phyloP scores from a whole-genome alignment of 2,888 invertebrate genomes.

The Cyaniris semiargus region DNA sequence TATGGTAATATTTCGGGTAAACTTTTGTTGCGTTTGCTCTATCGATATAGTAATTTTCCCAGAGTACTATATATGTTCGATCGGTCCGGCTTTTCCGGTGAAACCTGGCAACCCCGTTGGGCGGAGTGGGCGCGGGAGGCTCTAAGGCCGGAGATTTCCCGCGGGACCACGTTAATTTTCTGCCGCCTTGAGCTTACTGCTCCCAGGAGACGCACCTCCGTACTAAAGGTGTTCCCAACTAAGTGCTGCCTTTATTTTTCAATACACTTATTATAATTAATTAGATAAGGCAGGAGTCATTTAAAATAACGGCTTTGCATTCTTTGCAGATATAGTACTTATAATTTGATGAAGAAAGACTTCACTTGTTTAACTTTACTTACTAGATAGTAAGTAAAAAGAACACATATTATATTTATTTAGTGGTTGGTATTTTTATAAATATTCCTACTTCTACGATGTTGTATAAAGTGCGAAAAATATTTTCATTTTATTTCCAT shows the following conservation, averaged over 20 bases:
- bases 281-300: not conserved
- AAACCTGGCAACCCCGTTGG: conserved; percentile 57
- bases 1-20: too few relatives aligned
- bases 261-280: conserved; percentile 20
- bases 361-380: not conserved
- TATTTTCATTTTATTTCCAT: not conserved
- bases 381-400: too few relatives aligned
- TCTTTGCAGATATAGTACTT: not conserved
- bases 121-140: conserved; percentile 64
- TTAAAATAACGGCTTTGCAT: not conserved
- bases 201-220: conserved; percentile 81
- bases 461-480: not conserved
- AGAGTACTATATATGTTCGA: not conserved
- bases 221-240: conserved; percentile 76
- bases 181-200: conserved; percentile 88
- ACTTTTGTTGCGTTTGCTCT: too few relatives aligned
- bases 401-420: too few relatives aligned
- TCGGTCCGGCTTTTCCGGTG: not conserved
- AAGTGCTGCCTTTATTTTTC: conserved; percentile 27
- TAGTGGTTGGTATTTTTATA: not conserved
- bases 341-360: not conserved
- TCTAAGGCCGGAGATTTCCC: conserved; percentile 84
- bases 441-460: not conserved
- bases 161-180: conserved; percentile 86
- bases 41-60: too few relatives aligned